Evolutionary conservation across 1,140 invertebrate genomes (phyloP).

Genomic region (honey bee (Apis mellifera)): Amel_HAv3.1 CM009937.2:11345501-11346000

Average conservation of each 20-base stretch:
- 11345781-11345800: neutral
- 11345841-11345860: neutral
- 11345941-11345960: slow-evolving; percentile 1
- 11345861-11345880: neutral
- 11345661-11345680: slow-evolving; percentile 35
- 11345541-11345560: too few species aligned
- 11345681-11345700: slow-evolving; percentile 28
- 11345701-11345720: slow-evolving; percentile 24
- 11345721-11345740: slow-evolving; percentile 15
- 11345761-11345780: slow-evolving; percentile 24
- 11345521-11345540: too few species aligned
- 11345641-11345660: slow-evolving; percentile 4
- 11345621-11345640: neutral
- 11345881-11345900: neutral
- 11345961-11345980: slow-evolving; percentile 22
- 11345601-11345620: slow-evolving; percentile 24
- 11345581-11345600: neutral
- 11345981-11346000: slow-evolving; percentile 32
- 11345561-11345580: slow-evolving; percentile 1
- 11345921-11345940: neutral
- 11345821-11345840: neutral
- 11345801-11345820: slow-evolving; percentile 36
- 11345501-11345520: too few species aligned
- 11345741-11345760: slow-evolving; percentile 26
- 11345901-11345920: too few species aligned